phyloP scores from a whole-genome alignment of 2,888 invertebrate genomes.

The Spisula subtruncata region DNA sequence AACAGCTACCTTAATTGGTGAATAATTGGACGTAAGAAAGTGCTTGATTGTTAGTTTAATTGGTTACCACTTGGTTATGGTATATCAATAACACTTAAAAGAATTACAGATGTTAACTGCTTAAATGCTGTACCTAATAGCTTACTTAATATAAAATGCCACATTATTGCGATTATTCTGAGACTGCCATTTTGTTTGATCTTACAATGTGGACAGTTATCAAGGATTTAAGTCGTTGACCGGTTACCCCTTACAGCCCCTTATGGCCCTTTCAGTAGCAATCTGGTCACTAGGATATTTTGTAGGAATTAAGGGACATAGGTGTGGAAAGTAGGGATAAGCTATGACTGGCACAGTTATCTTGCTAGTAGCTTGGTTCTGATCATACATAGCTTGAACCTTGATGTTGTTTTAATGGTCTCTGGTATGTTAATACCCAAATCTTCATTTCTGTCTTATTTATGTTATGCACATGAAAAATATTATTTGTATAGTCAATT shows the following conservation, averaged over 20 bases:
- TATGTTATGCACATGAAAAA: too few species aligned
- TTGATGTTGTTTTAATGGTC: conserved; percentile 1
- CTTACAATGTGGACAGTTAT: conserved; percentile 39
- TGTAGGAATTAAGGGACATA: conserved; percentile 23
- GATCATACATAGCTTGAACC: not conserved
- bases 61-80: not conserved
- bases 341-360: conserved; percentile 6
- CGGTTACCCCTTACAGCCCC: too few species aligned
- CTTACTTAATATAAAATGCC: not conserved
- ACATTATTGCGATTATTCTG: not conserved
- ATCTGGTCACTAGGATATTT: conserved; percentile 34
- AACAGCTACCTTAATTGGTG: conserved; percentile 29
- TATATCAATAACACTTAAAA: conserved; percentile 31
- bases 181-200: not conserved
- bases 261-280: conserved; percentile 28
- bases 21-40: conserved; percentile 12
- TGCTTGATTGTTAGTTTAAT: not conserved
- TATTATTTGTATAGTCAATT: too few species aligned
- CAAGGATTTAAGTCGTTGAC: conserved; percentile 3
- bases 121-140: not conserved
- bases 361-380: not conserved
- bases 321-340: conserved; percentile 41
- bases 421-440: not conserved
- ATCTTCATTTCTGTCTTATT: too few species aligned
- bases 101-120: not conserved